phyloP scores from a whole-genome alignment of 30 jellyfish, hydroid and myxozoan species.

The Pseudorhiza aurosa region DNA sequence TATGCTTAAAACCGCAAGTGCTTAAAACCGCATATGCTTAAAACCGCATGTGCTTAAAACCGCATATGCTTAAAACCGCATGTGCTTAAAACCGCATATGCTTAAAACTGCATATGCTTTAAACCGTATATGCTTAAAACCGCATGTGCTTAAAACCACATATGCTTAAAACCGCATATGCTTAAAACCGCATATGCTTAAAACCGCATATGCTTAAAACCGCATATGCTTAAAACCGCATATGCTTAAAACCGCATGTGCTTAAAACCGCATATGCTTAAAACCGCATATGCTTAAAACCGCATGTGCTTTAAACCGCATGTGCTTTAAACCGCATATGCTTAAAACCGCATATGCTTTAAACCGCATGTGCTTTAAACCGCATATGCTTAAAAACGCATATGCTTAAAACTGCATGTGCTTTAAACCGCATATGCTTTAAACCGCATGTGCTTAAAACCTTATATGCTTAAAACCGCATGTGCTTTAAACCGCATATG shows the following conservation, averaged over 20 bases:
- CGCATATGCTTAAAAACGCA: not conserved
- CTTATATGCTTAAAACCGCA: not conserved
- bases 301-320: not conserved
- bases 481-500: not conserved
- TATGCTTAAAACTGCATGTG: no score
- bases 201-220: not conserved
- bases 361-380: not conserved
- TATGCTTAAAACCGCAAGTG: no score
- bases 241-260: no score
- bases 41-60: not conserved
- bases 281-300: not conserved
- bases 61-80: not conserved
- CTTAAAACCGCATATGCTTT: not conserved
- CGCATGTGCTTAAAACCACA: not conserved
- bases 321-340: not conserved
- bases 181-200: not conserved
- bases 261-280: no score
- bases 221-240: not conserved
- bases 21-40: not conserved
- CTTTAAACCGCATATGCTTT: not conserved
- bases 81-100: not conserved
- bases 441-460: not conserved
- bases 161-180: not conserved
- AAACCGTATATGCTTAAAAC: not conserved
- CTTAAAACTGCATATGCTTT: not conserved